phyloP scores from a whole-genome alignment of 2,888 invertebrate species.

The Drosophila vallismaia region DNA sequence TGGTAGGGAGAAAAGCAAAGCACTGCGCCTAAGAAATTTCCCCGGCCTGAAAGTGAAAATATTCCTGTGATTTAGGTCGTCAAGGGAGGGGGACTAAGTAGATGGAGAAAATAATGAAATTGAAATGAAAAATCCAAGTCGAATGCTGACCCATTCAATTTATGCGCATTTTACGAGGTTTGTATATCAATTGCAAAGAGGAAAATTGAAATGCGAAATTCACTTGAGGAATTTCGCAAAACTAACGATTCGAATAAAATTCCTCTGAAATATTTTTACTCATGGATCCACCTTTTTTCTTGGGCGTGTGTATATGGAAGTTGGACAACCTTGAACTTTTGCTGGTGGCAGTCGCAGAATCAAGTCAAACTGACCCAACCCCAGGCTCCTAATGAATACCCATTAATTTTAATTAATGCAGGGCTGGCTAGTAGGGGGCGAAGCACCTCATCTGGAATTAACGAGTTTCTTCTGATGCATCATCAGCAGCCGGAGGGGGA shows the following conservation, averaged over 20 bases:
- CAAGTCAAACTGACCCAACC: constrained; percentile 15
- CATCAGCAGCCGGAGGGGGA: constrained; percentile 18
- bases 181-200: constrained; percentile 52
- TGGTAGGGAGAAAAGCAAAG: background rate
- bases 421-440: constrained; percentile 2
- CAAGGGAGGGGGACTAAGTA: background rate
- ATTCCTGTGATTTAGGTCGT: constrained; percentile 22
- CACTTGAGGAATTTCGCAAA: constrained; percentile 13
- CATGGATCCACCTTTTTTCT: constrained; percentile 6
- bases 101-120: constrained; percentile 36
- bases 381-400: constrained; percentile 56
- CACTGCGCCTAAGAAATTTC: constrained; percentile 4
- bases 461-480: constrained; percentile 53
- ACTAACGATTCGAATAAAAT: constrained; percentile 21
- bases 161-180: constrained; percentile 51
- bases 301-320: background rate
- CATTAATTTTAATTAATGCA: constrained; percentile 69
- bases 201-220: constrained; percentile 24
- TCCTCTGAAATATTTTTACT: constrained; percentile 8
- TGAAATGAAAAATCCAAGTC: constrained; percentile 22
- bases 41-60: constrained; percentile 34
- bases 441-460: constrained; percentile 54
- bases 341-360: constrained; percentile 1
- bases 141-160: constrained; percentile 43
- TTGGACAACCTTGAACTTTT: constrained; percentile 54